phyloP scores from a whole-genome alignment of 2,888 invertebrate genomes.

The Dastarcus helophoroides region DNA sequence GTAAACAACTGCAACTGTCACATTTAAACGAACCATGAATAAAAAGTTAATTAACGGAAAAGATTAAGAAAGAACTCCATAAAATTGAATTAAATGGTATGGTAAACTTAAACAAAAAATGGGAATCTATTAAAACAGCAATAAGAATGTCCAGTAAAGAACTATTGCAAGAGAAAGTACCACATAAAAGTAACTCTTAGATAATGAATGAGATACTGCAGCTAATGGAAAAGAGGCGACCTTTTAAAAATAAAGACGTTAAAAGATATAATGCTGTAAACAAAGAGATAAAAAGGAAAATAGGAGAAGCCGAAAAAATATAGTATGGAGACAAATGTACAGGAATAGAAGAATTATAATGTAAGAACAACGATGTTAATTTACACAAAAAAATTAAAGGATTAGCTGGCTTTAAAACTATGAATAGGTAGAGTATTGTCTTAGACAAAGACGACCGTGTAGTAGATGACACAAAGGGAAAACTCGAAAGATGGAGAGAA shows the following conservation, averaged over 20 bases:
- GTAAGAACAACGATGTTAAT: slow-evolving; percentile 10
- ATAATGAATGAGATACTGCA: slow-evolving; percentile 10
- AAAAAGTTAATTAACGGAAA: too few species aligned
- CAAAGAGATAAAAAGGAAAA: slow-evolving; percentile 9
- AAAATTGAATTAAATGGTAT: too few species aligned
- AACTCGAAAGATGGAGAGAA: slow-evolving; percentile 11
- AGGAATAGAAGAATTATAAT: slow-evolving; percentile 12
- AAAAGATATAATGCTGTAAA: slow-evolving; percentile 7
- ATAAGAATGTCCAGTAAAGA: too few species aligned
- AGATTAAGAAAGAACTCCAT: too few species aligned
- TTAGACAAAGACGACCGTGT: slow-evolving; percentile 10
- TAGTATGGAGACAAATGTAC: slow-evolving; percentile 11
- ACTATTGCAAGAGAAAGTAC: too few species aligned
- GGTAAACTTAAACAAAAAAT: too few species aligned
- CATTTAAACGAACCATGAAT: too few species aligned
- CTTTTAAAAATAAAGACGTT: slow-evolving; percentile 6
- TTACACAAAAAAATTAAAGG: slow-evolving; percentile 11
- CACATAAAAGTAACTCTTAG: too few species aligned
- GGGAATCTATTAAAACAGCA: too few species aligned
- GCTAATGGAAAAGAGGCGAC: slow-evolving; percentile 9
- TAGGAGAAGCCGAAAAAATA: slow-evolving; percentile 10
- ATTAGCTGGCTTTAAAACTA: slow-evolving; percentile 7
- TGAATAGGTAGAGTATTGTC: slow-evolving; percentile 7
- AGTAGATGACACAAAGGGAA: slow-evolving; percentile 9
- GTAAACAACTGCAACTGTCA: too few species aligned